A percentile compares a stretch with the other conserved stretches of the same genome.
Evolutionary conservation across 2,888 invertebrate species (phyloP).

Genomic region (Catocala nupta): DNA sequence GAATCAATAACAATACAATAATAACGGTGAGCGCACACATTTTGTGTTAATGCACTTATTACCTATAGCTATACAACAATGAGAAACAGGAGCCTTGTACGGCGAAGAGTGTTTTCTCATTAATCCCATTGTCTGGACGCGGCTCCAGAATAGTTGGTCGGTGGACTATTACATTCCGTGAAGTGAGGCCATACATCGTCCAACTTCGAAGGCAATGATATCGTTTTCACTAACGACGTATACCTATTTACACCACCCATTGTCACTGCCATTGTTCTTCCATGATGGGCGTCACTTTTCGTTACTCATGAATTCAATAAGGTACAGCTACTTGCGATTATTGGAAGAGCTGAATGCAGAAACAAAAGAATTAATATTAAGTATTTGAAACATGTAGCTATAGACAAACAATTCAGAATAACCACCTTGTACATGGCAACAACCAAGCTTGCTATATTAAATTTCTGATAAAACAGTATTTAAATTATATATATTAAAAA

Average conservation of each 20-base stretch:
- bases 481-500: too few species aligned
- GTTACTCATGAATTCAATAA: constrained; percentile 57
- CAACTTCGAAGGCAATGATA: constrained; percentile 62
- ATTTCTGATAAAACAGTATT: too few species aligned
- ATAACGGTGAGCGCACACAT: constrained; percentile 13
- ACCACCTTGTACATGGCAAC: not conserved
- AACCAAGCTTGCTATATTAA: not conserved
- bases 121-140: constrained; percentile 53
- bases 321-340: constrained; percentile 29
- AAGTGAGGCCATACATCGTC: constrained; percentile 55
- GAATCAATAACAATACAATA: constrained; percentile 28
- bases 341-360: constrained; percentile 32
- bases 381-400: constrained; percentile 16
- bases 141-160: constrained; percentile 44
- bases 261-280: constrained; percentile 71
- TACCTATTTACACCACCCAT: constrained; percentile 69
- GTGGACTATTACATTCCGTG: constrained; percentile 61
- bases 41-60: constrained; percentile 34
- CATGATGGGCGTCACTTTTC: constrained; percentile 65
- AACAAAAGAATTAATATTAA: constrained; percentile 25
- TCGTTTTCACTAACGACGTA: constrained; percentile 63
- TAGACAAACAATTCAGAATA: constrained; percentile 9
- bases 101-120: constrained; percentile 48
- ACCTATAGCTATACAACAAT: constrained; percentile 47
- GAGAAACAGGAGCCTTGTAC: constrained; percentile 50